Evolutionary conservation across 2,113 vertebrate species (phyloP), one percentile per base, ranked within the genome.

Genomic region (Erpornis zantholeuca): DNA sequence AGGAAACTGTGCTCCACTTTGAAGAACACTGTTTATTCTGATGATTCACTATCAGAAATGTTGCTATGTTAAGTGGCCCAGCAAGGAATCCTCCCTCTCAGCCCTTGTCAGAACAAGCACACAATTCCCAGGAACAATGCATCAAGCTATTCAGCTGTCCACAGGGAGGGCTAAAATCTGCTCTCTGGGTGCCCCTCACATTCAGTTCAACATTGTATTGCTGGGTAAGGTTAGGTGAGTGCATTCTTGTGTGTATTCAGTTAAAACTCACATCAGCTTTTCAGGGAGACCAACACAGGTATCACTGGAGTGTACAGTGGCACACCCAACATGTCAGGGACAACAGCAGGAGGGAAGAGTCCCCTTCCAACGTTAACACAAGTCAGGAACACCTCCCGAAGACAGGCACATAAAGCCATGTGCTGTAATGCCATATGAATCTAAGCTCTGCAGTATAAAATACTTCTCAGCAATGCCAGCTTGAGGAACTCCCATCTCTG

Each of bases 1-100:
- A 31, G 94, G 77, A 92, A 95, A 91, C 42, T 79, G 21, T 63
- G 47, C 60, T 95, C 64, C 69, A 45, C 56, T 95, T 94, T 89
- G 89, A 94, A 91, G 83, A 71, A 84, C 3, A 4, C 64, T 94
- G 69, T 91, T 91, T 95, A 73, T 92, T 88, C 72, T 78, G 57
- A 45, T 94, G 91, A 91, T 64, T 92, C 73, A 36, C 49, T 79
- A 27, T 56, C 1, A 3, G 73, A 65, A 82, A 60, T 79, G 63
- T 66, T 93, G 88, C 82, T 92, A 11, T 70, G 72, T 81, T 83
- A 89, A 96, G 83, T 68, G 44, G 76, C 77, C 86, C 80, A 92
- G 81, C 86, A 89, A 91, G 88, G 77, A 92, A 91, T 75, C 56
- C 47, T 90, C 68, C 56, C 73, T 80, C 54, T 52, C 80, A 71